Evolutionary conservation across 2,888 invertebrate species (phyloP).

Genomic region (Chalcis sispes): DNA sequence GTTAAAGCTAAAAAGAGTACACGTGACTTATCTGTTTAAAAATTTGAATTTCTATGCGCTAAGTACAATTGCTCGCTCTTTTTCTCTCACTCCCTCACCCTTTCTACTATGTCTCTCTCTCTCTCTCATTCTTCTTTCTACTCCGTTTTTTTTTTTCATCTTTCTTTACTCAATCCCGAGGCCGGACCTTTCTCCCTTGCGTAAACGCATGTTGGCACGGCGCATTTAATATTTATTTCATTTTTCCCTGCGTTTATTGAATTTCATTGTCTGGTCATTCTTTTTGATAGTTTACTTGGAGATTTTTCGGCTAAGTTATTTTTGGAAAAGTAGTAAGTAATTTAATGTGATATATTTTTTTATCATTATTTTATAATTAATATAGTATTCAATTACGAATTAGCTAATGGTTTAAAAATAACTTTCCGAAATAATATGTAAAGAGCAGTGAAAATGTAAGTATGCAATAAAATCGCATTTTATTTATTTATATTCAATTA

Average conservation of each 20-base stretch:
- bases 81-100: conserved; percentile 13
- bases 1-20: conserved; percentile 53
- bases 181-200: not conserved
- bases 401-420: too few relatives aligned
- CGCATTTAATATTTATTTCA: not conserved
- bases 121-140: not conserved
- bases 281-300: not conserved
- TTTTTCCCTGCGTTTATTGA: not conserved
- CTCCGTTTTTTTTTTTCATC: not conserved
- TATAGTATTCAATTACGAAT: too few relatives aligned
- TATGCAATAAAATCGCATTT: too few relatives aligned
- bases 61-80: conserved; percentile 52
- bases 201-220: not conserved
- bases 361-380: too few relatives aligned
- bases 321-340: too few relatives aligned
- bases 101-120: not conserved
- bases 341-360: too few relatives aligned
- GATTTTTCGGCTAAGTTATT: not conserved
- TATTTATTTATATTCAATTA: too few relatives aligned
- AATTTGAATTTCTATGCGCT: conserved; percentile 58
- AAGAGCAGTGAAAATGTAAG: too few relatives aligned
- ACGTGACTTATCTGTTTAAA: conserved; percentile 57
- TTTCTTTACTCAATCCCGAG: not conserved
- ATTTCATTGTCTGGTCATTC: not conserved
- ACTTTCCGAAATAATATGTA: too few relatives aligned